Evolutionary conservation across 2,888 invertebrate genomes (phyloP).

Genomic region (Hesperia comma): DNA sequence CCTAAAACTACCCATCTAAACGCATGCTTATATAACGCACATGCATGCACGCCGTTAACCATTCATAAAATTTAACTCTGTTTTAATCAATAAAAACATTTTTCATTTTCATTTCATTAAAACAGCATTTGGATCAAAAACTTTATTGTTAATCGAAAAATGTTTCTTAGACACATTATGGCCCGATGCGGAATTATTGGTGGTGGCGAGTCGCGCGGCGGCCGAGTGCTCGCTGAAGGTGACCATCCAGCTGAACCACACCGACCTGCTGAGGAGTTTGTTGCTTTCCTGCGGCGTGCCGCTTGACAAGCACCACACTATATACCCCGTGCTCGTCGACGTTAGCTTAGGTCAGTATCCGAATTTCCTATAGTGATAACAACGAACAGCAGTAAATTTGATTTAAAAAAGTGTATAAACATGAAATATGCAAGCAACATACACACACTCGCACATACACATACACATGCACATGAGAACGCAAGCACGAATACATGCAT

Average conservation of each 20-base stretch:
- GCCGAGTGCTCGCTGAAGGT: slow-evolving; percentile 81
- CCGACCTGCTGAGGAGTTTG: slow-evolving; percentile 88
- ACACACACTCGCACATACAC: too few species aligned
- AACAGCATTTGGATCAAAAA: too few species aligned
- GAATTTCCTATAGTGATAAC: too few species aligned
- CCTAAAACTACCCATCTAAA: too few species aligned
- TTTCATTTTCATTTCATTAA: too few species aligned
- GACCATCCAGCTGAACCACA: slow-evolving; percentile 87
- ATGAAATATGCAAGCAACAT: too few species aligned
- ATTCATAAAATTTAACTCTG: too few species aligned
- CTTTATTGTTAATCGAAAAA: background rate
- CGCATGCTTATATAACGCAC: background rate
- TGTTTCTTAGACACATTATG: slow-evolving; percentile 85
- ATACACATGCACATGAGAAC: too few species aligned
- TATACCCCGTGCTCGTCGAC: slow-evolving; percentile 70
- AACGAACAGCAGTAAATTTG: too few species aligned
- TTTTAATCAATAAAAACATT: too few species aligned
- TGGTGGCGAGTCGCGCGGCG: slow-evolving; percentile 86
- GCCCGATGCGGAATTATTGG: slow-evolving; percentile 93
- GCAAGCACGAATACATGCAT: too few species aligned
- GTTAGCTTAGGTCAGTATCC: slow-evolving; percentile 68
- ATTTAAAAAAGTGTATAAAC: too few species aligned
- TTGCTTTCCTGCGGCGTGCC: slow-evolving; percentile 92
- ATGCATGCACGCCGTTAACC: background rate
- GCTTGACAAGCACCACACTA: slow-evolving; percentile 79